phyloP scores from a whole-genome alignment of 2,797 vertebrate genomes.

The Leucoraja ocellata region DNA sequence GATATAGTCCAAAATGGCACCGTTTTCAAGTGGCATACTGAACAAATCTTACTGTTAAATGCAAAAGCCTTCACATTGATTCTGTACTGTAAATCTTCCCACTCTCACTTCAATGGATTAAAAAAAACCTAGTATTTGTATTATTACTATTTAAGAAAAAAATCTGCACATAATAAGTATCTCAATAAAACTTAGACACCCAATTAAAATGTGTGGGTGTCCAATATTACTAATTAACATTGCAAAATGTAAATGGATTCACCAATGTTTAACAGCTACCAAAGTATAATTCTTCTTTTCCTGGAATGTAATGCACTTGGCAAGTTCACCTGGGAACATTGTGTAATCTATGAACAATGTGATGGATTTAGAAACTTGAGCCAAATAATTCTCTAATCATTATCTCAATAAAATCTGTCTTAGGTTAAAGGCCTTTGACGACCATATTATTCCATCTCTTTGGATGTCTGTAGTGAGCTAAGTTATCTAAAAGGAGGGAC shows the following conservation, averaged over 20 bases:
- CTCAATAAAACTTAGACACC: neutral
- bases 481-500: neutral
- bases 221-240: neutral
- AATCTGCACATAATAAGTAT: neutral
- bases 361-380: neutral
- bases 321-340: neutral
- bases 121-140: too few relatives aligned
- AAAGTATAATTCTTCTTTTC: neutral
- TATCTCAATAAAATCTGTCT: slow-evolving; percentile 9
- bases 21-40: neutral
- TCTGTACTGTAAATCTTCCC: neutral
- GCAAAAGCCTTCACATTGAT: neutral
- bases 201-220: neutral
- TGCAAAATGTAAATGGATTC: neutral
- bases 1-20: neutral
- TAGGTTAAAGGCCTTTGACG: slow-evolving; percentile 7
- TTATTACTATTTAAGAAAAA: neutral
- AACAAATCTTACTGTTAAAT: neutral
- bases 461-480: neutral
- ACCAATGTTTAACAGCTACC: neutral
- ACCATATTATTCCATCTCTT: neutral
- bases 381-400: neutral
- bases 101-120: too few relatives aligned
- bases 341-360: neutral
- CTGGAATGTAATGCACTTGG: neutral